Base-by-base conservation (phyloP, 2,797 vertebrate genomes). In the Notolabrus celidotus region DNA sequence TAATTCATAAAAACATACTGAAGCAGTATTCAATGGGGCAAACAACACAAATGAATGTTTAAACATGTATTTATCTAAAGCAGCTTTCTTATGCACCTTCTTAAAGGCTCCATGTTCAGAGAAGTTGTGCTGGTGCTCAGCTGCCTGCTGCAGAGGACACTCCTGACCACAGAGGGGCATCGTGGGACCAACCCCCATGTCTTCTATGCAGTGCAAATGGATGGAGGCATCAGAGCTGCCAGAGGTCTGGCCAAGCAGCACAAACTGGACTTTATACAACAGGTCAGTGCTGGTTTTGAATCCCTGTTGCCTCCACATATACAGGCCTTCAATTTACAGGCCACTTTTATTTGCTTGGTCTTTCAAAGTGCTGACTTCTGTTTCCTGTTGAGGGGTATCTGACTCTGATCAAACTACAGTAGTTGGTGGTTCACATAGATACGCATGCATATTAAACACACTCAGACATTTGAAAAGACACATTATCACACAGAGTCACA, bases 371-470 rank as follows among this genome's bases (percentile, higher is more conserved):
- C 95, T 96, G 95, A 96, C 93, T 95, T 91, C 92, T 95, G 93
- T 95, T 95, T 97, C 94, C 93, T 94, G 93, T 96, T 94, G 47
- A 88, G 91, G 88, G 94, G 92, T 95, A 95, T 96, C 93, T 95
- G 94, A 93, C 93, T 95, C 96, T 96, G 95, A 96, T 97, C 94
- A 96, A 95, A 97, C 97, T 97, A 96, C 93, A 95, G 92, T 93
- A 89, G 91, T 92, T 34, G 45, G 51, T 49, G 0, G 15, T 65
- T 68, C 54, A 38, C 31, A 19, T 10, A 60, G 27, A n/a, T 10
- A 46, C 22, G 22, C 62, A 38, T 10, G n/a, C 34, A 2, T 14
- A 11, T 34, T 14, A 8, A 11, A 20, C 22, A 41, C 31, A 38
- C 17, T 49, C 53, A 47, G n/a, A 61, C 14, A 34, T 27, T 59